These are phyloP conservation scores for Stigmatopora argus DNA, from an alignment of 2,113 vertebrate species.

Conservation along the genomic window DNA sequence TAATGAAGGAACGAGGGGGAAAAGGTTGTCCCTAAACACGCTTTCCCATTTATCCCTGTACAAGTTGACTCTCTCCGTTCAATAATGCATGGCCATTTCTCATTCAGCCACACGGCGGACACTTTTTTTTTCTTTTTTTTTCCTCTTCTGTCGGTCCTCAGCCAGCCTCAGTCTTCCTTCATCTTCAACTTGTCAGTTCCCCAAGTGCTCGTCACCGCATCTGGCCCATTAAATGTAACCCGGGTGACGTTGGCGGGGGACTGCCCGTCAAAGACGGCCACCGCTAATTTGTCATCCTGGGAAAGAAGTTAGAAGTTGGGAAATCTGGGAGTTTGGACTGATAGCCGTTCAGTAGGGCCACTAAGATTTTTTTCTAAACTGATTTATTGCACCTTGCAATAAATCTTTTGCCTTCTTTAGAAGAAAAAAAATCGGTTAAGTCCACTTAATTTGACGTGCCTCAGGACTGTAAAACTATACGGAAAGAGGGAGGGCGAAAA, in stretches of 20 bases:
- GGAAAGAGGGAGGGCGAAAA: no score
- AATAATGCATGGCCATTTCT: conserved; percentile 66
- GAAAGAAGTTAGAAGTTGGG: conserved; percentile 48
- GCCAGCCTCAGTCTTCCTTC: conserved; percentile 35
- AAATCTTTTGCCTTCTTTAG: no score
- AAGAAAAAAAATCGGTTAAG: no score
- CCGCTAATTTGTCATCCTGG: conserved; percentile 48
- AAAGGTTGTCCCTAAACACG: conserved; percentile 66
- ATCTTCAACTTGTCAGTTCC: conserved; percentile 48
- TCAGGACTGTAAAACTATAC: no score
- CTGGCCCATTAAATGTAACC: conserved; percentile 59
- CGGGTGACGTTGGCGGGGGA: conserved; percentile 42
- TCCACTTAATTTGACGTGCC: no score
- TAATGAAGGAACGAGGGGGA: conserved; percentile 46
- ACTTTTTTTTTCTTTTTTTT: conserved; percentile 16
- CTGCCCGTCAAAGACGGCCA: conserved; percentile 30
- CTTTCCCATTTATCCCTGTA: conserved; percentile 68
- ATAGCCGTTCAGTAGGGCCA: conserved; percentile 27
- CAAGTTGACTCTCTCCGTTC: conserved; percentile 65
- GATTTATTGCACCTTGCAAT: no score
- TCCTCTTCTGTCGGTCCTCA: conserved; percentile 3
- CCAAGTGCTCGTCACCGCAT: conserved; percentile 50
- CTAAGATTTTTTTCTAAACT: no score
- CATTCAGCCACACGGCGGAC: conserved; percentile 11
- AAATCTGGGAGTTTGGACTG: conserved; percentile 38